Conservation (phyloP, 2,888 invertebrate species). For the Villa cingulata region DNA sequence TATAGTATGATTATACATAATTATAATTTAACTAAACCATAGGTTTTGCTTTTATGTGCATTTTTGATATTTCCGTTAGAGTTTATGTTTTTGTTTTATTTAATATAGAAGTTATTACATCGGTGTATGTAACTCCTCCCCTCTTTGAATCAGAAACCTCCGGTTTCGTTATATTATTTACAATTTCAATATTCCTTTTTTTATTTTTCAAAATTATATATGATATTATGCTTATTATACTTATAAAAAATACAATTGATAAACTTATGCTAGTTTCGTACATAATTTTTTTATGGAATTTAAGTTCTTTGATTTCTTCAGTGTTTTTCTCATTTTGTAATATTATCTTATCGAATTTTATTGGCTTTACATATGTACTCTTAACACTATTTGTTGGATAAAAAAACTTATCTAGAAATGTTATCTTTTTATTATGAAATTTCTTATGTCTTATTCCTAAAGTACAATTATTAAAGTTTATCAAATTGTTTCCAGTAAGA, state of each 20-base stretch:
- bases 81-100: too few species aligned
- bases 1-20: too few species aligned
- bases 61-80: too few species aligned
- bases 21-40: too few species aligned
- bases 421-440: not conserved
- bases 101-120: too few species aligned
- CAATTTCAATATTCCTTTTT: not conserved
- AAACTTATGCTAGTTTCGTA: not conserved
- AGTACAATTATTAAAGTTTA: slow-evolving; percentile 2
- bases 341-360: not conserved
- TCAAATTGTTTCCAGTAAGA: not conserved
- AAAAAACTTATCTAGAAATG: not conserved
- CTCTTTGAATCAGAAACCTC: not conserved
- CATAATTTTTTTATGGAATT: not conserved
- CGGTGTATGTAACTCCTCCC: too few species aligned
- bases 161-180: not conserved
- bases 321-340: not conserved
- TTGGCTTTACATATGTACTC: not conserved
- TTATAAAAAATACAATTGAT: not conserved
- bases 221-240: not conserved
- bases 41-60: too few species aligned
- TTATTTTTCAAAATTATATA: not conserved
- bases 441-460: not conserved
- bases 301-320: not conserved
- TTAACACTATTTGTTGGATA: not conserved